Evolutionary conservation across 2,888 invertebrate genomes (phyloP).

Genomic region (Gortyna flavago): DNA sequence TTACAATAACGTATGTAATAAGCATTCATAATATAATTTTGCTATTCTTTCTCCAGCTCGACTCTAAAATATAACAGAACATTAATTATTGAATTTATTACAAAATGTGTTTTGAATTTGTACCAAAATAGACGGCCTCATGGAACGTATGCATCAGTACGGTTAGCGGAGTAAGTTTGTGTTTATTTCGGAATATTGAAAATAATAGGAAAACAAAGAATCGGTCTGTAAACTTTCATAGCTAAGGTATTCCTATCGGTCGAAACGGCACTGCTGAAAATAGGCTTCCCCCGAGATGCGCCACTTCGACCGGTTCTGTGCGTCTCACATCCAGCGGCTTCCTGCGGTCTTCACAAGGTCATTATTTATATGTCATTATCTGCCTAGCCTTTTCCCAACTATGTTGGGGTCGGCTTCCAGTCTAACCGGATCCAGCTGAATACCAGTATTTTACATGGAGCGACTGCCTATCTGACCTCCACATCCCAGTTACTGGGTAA

Average conservation of each 20-base stretch:
- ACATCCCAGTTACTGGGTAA: too few relatives aligned
- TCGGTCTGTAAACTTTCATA: neutral
- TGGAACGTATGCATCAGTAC: constrained; percentile 32
- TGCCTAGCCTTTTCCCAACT: too few relatives aligned
- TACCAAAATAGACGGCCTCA: constrained; percentile 56
- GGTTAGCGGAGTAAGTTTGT: neutral
- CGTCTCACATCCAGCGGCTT: too few relatives aligned
- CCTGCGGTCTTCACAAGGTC: too few relatives aligned
- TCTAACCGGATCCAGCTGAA: too few relatives aligned
- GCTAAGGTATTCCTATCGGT: neutral
- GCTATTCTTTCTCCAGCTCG: constrained; percentile 41
- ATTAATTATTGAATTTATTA: constrained; percentile 66
- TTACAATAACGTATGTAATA: constrained; percentile 5
- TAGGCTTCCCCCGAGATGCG: too few relatives aligned
- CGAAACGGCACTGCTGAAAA: too few relatives aligned
- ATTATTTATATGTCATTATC: too few relatives aligned
- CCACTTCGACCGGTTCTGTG: too few relatives aligned
- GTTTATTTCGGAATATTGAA: neutral
- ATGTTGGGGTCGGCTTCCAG: too few relatives aligned
- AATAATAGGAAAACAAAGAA: neutral
- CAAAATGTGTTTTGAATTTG: constrained; percentile 62
- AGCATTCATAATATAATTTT: constrained; percentile 7
- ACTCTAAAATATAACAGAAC: constrained; percentile 50
- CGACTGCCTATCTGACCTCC: too few relatives aligned
- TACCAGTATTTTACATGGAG: too few relatives aligned